Conservation (phyloP, 2,797 vertebrate species). For the Enteromius thamalakanensis region DNA sequence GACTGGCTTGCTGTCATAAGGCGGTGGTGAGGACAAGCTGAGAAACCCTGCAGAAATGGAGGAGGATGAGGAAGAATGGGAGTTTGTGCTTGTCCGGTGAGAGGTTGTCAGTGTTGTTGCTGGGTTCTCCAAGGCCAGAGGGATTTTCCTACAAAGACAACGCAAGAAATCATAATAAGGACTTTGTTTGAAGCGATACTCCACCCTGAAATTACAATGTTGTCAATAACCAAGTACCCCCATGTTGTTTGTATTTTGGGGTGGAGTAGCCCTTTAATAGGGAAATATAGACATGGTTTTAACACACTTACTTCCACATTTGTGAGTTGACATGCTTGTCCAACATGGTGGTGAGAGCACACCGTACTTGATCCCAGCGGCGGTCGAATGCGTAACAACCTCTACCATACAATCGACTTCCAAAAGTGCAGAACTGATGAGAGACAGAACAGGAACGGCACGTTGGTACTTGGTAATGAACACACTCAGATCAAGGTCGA, state of each 20-base stretch:
- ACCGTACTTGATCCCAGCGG: conserved; percentile 93
- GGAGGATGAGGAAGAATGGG: conserved; percentile 77
- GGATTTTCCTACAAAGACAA: conserved; percentile 87
- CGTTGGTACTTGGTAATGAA: background rate
- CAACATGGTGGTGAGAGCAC: conserved; percentile 92
- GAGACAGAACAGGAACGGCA: background rate
- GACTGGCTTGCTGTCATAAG: conserved; percentile 85
- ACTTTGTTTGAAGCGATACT: background rate
- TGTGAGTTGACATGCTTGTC: conserved; percentile 97
- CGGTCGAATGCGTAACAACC: conserved; percentile 94
- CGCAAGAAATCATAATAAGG: conserved; percentile 4
- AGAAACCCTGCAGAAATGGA: conserved; percentile 83
- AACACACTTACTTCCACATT: conserved; percentile 94
- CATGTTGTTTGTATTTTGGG: background rate
- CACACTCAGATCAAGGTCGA: background rate
- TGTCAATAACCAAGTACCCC: no score
- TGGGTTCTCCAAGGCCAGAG: conserved; percentile 88
- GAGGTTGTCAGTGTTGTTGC: conserved; percentile 77
- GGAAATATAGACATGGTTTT: background rate
- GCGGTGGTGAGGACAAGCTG: conserved; percentile 83
- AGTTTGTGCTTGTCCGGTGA: conserved; percentile 90
- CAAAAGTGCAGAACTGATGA: conserved; percentile 94
- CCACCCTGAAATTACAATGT: background rate
- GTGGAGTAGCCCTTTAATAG: background rate
- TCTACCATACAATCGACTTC: conserved; percentile 94